Conservation (phyloP, 1,140 invertebrate genomes). For the Orius insidiosus region DNA sequence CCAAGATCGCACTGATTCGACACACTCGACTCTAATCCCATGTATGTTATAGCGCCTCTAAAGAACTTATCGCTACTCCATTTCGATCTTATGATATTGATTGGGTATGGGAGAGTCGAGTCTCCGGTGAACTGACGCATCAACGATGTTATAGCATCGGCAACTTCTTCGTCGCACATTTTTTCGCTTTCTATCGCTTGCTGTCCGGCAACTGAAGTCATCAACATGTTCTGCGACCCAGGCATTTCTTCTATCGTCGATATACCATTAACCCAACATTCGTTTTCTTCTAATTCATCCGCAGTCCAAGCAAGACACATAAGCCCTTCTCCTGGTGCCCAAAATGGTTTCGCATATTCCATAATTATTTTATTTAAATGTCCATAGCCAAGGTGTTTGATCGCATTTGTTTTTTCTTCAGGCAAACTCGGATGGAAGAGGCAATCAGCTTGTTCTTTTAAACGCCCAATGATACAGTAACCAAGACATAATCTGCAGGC, state of each 20-base stretch:
- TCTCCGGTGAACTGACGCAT: conserved; percentile 49
- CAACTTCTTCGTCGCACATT: conserved; percentile 34
- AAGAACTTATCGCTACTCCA: conserved; percentile 58
- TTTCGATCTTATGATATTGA: conserved; percentile 41
- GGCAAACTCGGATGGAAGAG: conserved; percentile 62
- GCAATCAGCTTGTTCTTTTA: conserved; percentile 55
- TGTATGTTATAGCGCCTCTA: conserved; percentile 50
- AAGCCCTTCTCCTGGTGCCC: conserved; percentile 37
- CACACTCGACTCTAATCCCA: conserved; percentile 38
- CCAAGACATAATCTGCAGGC: conserved; percentile 57
- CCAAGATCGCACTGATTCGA: conserved; percentile 1
- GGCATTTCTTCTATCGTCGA: conserved; percentile 43
- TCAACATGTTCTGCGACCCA: conserved; percentile 44
- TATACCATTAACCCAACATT: conserved; percentile 50
- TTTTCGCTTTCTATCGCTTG: conserved; percentile 57
- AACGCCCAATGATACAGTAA: conserved; percentile 67
- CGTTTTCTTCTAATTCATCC: conserved; percentile 37
- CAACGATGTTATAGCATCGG: conserved; percentile 36
- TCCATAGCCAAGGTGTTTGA: conserved; percentile 43
- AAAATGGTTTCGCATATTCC: conserved; percentile 59
- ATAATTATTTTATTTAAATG: conserved; percentile 67
- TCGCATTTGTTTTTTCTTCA: conserved; percentile 51
- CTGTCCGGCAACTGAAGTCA: conserved; percentile 48
- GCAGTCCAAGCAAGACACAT: conserved; percentile 41
- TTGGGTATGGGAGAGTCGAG: conserved; percentile 44